Evolutionary conservation across 2,113 vertebrate species (phyloP).

Genomic region (Otis tarda): DNA sequence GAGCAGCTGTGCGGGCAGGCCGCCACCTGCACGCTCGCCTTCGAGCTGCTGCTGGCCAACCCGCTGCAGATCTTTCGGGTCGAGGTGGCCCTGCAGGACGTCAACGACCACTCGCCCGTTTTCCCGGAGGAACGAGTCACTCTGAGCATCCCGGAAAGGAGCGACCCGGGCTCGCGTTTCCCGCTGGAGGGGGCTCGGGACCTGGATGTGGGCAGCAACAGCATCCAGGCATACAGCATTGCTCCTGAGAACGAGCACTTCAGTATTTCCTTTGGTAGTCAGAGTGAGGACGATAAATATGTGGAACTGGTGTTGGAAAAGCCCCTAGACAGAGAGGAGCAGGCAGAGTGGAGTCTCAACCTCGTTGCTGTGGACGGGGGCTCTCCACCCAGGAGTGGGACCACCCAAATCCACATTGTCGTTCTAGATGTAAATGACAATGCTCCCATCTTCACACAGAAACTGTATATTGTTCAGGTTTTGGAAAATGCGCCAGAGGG

Average conservation of each 20-base stretch:
- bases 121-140: not conserved
- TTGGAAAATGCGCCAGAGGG: too few relatives aligned
- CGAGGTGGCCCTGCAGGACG: too few relatives aligned
- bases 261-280: constrained; percentile 1
- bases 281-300: not conserved
- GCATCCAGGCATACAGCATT: constrained; percentile 67
- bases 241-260: constrained; percentile 60
- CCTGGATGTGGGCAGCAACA: constrained; percentile 66
- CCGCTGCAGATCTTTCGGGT: not conserved
- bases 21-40: not conserved
- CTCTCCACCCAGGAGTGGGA: accelerated
- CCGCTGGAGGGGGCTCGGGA: too few relatives aligned
- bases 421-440: not conserved
- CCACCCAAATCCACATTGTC: accelerated
- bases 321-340: not conserved
- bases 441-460: accelerated
- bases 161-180: not conserved
- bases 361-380: accelerated
- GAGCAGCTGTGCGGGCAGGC: constrained; percentile 71
- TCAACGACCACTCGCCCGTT: too few relatives aligned
- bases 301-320: constrained; percentile 29
- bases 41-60: constrained; percentile 72
- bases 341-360: accelerated
- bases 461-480: accelerated
- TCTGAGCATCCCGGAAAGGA: constrained; percentile 43